Conservation (phyloP, 2,113 vertebrate species). For the Toxotes chatareus region DNA sequence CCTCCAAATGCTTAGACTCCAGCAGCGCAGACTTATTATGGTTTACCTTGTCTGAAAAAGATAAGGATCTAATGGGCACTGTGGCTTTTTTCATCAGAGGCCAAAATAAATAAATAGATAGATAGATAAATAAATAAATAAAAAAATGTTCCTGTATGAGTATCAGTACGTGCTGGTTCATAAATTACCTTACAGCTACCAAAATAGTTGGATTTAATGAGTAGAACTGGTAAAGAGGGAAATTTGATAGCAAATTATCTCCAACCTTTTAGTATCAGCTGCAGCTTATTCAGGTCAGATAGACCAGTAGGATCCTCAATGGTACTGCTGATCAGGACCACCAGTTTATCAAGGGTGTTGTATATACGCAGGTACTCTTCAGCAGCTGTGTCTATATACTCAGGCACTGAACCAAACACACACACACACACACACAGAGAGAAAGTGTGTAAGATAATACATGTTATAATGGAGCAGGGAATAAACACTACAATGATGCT, state of each 20-base stretch:
- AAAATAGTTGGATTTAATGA: neutral
- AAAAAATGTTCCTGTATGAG: neutral
- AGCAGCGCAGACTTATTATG: neutral
- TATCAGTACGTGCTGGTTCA: neutral
- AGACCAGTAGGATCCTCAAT: conserved; percentile 11
- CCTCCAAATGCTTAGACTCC: conserved; percentile 20
- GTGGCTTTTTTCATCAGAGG: neutral
- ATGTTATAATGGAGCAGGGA: neutral
- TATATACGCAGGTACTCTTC: conserved; percentile 44
- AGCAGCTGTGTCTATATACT: neutral
- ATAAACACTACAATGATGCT: neutral
- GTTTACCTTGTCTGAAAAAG: conserved; percentile 42
- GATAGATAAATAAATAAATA: neutral
- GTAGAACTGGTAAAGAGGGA: neutral
- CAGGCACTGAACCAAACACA: conserved; percentile 46
- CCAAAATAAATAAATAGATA: neutral
- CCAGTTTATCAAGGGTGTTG: conserved; percentile 19
- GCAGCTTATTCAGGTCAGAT: conserved; percentile 40
- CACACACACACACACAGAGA: neutral
- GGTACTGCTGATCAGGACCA: conserved; percentile 26
- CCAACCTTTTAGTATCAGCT: conserved; percentile 44
- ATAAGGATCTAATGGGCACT: neutral
- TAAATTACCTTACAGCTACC: neutral
- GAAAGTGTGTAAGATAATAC: neutral
- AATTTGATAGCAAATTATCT: neutral